A percentile compares a stretch with the other conserved stretches of the same genome.
Conservation (phyloP, 2,113 vertebrate species). For the Myanophis thanlyinensis region DNA sequence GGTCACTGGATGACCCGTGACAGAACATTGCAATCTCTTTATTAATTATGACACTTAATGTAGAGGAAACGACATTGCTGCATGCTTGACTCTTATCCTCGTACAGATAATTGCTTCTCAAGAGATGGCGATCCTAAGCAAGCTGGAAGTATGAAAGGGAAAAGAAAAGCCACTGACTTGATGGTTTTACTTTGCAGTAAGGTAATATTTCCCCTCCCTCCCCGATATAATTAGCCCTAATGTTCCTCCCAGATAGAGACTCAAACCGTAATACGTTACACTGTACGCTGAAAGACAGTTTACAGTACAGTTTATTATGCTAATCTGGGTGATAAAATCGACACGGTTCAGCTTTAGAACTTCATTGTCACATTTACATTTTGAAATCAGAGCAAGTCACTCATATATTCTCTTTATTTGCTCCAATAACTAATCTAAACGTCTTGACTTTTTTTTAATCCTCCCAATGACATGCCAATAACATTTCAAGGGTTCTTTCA, state of each 20-base stretch:
- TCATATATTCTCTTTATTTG: neutral
- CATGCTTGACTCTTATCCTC: slow-evolving; percentile 59
- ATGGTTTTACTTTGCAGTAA: slow-evolving; percentile 55
- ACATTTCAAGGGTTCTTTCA: neutral
- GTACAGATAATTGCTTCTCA: slow-evolving; percentile 67
- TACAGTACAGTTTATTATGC: slow-evolving; percentile 34
- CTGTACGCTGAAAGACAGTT: slow-evolving; percentile 48
- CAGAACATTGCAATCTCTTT: slow-evolving; percentile 63
- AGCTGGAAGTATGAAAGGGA: slow-evolving; percentile 28
- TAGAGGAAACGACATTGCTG: slow-evolving; percentile 51
- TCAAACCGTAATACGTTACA: slow-evolving; percentile 53
- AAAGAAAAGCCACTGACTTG: slow-evolving; percentile 61
- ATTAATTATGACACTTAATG: slow-evolving; percentile 67
- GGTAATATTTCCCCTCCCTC: slow-evolving; percentile 59
- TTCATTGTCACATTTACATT: slow-evolving; percentile 38
- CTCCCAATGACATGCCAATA: neutral
- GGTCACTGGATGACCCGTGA: slow-evolving; percentile 60
- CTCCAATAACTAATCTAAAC: neutral
- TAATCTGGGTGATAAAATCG: slow-evolving; percentile 42
- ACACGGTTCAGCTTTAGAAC: slow-evolving; percentile 44
- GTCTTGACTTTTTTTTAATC: neutral
- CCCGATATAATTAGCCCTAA: slow-evolving; percentile 56
- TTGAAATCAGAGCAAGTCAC: neutral
- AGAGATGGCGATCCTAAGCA: slow-evolving; percentile 54
- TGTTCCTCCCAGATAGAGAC: slow-evolving; percentile 62